phyloP scores from a whole-genome alignment of 2,888 invertebrate species.

The Caenorhabditis virilis region DNA sequence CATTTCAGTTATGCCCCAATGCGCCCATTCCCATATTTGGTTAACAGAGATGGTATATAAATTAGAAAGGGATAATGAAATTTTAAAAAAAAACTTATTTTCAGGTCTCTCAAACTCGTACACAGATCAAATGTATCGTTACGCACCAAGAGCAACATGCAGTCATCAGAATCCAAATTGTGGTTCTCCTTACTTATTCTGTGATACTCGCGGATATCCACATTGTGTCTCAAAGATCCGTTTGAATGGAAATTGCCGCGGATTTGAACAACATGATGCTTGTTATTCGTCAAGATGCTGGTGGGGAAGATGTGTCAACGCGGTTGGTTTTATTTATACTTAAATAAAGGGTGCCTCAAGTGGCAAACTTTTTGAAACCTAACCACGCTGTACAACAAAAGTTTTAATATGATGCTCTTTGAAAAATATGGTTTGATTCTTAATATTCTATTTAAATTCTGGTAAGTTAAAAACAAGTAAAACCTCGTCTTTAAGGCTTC shows the following conservation, averaged over 20 bases:
- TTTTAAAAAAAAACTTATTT: too few species aligned
- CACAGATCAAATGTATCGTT: slow-evolving; percentile 67
- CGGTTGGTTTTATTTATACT: slow-evolving; percentile 25
- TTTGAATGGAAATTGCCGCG: slow-evolving; percentile 61
- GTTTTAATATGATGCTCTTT: too few species aligned
- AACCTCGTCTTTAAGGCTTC: too few species aligned
- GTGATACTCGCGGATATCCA: slow-evolving; percentile 64
- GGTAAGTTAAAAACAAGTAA: too few species aligned
- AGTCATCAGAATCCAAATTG: slow-evolving; percentile 58
- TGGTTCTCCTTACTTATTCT: slow-evolving; percentile 66
- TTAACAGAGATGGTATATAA: slow-evolving; percentile 63
- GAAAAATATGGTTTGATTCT: too few species aligned
- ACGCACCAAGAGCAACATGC: slow-evolving; percentile 66
- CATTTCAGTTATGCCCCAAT: slow-evolving; percentile 66
- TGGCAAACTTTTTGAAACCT: too few species aligned
- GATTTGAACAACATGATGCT: slow-evolving; percentile 62
- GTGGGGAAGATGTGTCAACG: slow-evolving; percentile 63
- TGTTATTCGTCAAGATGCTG: slow-evolving; percentile 64
- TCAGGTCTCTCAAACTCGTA: slow-evolving; percentile 65
- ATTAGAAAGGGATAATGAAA: too few species aligned
- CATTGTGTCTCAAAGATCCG: slow-evolving; percentile 67
- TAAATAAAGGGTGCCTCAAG: too few species aligned
- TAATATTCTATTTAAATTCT: too few species aligned
- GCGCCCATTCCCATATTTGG: slow-evolving; percentile 64
- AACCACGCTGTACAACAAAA: too few species aligned